phyloP scores from a whole-genome alignment of 1,140 invertebrate genomes.

The Calliopsis andreniformis region DNA sequence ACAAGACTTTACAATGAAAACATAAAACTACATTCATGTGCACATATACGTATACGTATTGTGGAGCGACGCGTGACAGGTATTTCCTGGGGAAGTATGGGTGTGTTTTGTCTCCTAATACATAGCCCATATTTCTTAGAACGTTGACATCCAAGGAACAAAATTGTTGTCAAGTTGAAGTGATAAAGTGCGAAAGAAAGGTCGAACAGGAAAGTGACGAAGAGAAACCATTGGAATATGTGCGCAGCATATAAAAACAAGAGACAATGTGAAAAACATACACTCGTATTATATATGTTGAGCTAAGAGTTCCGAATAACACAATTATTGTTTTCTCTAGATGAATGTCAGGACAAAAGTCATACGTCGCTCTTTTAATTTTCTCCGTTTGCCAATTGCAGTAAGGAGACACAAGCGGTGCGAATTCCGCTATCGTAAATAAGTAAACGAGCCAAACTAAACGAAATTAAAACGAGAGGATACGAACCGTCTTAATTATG shows the following conservation, averaged over 20 bases:
- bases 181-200: constrained; percentile 36
- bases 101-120: constrained; percentile 5
- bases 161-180: constrained; percentile 43
- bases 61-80: constrained; percentile 38
- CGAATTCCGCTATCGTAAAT: constrained; percentile 44
- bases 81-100: constrained; percentile 3
- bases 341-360: constrained; percentile 1
- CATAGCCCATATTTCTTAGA: constrained; percentile 31
- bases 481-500: constrained; percentile 30
- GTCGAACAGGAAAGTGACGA: constrained; percentile 14
- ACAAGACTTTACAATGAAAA: constrained; percentile 47
- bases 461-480: constrained; percentile 47
- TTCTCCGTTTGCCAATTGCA: constrained; percentile 47
- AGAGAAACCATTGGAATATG: constrained; percentile 10
- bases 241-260: constrained; percentile 29
- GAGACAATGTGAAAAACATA: constrained; percentile 43
- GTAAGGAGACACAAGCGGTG: constrained; percentile 35
- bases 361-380: constrained; percentile 47
- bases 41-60: constrained; percentile 32
- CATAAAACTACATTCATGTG: constrained; percentile 10
- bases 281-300: not conserved
- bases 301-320: not conserved
- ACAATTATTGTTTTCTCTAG: constrained; percentile 24
- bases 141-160: constrained; percentile 16
- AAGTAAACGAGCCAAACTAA: constrained; percentile 42